Base-by-base conservation (phyloP, 1,140 invertebrate species). In the Oryctes rhinoceros region DNA sequence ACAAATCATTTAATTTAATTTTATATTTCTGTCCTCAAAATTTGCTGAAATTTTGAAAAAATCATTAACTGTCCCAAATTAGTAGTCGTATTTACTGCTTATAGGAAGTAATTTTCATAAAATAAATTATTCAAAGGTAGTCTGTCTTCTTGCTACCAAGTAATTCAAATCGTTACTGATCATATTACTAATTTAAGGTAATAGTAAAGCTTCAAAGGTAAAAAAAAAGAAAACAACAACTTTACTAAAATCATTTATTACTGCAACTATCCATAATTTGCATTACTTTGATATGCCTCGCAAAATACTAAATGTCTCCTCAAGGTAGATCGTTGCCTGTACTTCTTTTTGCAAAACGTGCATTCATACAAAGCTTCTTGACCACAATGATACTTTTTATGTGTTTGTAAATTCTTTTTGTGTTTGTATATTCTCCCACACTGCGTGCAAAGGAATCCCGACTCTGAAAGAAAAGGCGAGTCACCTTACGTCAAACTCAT, bases 311-410 rank as follows among this genome's bases (percentile, higher is more conserved):
- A 71, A 67, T 82, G 83, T 6, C 65, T 71, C 24, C 24, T 71
- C 24, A 71, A 37, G 13, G 65, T 71, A 71, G 65, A 71, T 10
- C 65, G 65, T 71, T 71, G 65, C 13, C 65, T 71, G 65, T 71
- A 71, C 65, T 24, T 71, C 65, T 71, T 71, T 71, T 71, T 71
- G 65, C 89, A 90, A 76, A 85, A 84, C 10, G 85, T 83, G 81
- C 89, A 90, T n/a, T 81, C 79, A 76, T 88, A 84, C 44, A 84
- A 83, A 3, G 88, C 87, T 15, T 87, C 89, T 81, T 92, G 91
- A n/a, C 88, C 84, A 81, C 89, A 87, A 81, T 90, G 84, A 76
- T 85, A 85, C 65, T 80, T 80, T 71, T 82, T 77, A 78, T 86
- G 85, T 78, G 80, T 62, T 49, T 79, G 78, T 15, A 85, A 78